Evolutionary conservation across 2,113 vertebrate genomes (phyloP).

Genomic region (Sorex araneus): DNA sequence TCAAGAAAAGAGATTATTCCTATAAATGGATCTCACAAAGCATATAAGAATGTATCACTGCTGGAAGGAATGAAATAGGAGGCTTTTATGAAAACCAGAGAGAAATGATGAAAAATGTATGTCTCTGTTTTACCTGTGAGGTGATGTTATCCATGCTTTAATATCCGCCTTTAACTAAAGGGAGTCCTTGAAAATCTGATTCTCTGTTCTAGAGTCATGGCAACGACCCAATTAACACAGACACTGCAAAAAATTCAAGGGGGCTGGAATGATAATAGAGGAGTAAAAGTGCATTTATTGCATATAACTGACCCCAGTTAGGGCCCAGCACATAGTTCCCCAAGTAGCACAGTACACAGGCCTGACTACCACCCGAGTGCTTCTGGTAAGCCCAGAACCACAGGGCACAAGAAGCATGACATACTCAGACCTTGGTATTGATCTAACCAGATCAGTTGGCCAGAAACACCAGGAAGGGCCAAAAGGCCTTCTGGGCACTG

Average conservation of each 20-base stretch:
- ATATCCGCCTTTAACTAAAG: slow-evolving; percentile 55
- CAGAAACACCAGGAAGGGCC: too few relatives aligned
- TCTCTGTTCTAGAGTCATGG: slow-evolving; percentile 53
- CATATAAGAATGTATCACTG: slow-evolving; percentile 8
- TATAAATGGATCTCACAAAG: slow-evolving; percentile 25
- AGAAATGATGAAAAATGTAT: slow-evolving; percentile 58
- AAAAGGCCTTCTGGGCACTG: too few relatives aligned
- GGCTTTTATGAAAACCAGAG: slow-evolving; percentile 41
- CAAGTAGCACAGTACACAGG: too few relatives aligned
- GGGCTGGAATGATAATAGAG: not conserved
- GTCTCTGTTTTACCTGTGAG: slow-evolving; percentile 55
- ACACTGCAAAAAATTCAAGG: slow-evolving; percentile 16
- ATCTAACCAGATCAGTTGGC: too few relatives aligned
- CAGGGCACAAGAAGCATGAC: too few relatives aligned
- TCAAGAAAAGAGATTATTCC: slow-evolving; percentile 42
- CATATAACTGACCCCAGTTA: too few relatives aligned
- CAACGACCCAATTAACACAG: slow-evolving; percentile 47
- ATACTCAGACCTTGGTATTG: too few relatives aligned
- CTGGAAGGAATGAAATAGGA: slow-evolving; percentile 51
- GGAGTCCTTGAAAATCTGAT: slow-evolving; percentile 52
- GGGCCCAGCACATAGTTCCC: too few relatives aligned
- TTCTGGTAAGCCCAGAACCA: too few relatives aligned
- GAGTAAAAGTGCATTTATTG: not conserved
- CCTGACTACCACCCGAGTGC: too few relatives aligned
- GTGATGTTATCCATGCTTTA: slow-evolving; percentile 27